Conservation (phyloP, 2,113 vertebrate genomes). For the Centrocercus urophasianus region DNA sequence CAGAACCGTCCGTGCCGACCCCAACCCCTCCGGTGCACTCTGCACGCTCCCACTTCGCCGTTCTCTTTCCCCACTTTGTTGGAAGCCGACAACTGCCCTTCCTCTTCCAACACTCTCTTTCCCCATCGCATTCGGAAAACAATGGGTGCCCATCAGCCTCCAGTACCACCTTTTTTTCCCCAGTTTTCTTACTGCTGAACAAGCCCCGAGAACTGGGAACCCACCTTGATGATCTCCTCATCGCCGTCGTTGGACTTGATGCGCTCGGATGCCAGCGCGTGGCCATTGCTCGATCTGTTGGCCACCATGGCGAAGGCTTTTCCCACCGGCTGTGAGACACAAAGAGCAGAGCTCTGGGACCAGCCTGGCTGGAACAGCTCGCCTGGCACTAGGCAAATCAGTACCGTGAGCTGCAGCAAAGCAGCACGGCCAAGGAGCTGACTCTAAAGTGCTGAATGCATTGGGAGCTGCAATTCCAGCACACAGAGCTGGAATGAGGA, state of each 20-base stretch:
- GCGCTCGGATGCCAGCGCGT: slow-evolving; percentile 80
- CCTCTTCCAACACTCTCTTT: too few species aligned
- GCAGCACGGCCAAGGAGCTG: not conserved
- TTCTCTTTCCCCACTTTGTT: fast-evolving
- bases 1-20: not conserved
- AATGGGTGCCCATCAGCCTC: not conserved
- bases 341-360: not conserved
- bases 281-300: slow-evolving; percentile 70
- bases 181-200: not conserved
- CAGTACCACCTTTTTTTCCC: not conserved
- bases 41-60: not conserved
- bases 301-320: slow-evolving; percentile 88
- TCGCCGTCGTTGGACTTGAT: slow-evolving; percentile 86
- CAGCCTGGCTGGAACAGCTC: not conserved
- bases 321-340: slow-evolving; percentile 80
- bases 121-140: fast-evolving
- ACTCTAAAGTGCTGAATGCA: not conserved
- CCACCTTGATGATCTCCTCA: slow-evolving; percentile 93
- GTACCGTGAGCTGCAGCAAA: fast-evolving
- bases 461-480: fast-evolving
- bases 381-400: not conserved
- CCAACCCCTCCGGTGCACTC: not conserved
- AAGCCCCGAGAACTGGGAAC: not conserved
- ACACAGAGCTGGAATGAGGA: too few species aligned
- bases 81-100: not conserved